These are phyloP conservation scores for Nephrotoma appendiculata DNA, from an alignment of 2,888 invertebrate genomes.

Conservation along the genomic window DNA sequence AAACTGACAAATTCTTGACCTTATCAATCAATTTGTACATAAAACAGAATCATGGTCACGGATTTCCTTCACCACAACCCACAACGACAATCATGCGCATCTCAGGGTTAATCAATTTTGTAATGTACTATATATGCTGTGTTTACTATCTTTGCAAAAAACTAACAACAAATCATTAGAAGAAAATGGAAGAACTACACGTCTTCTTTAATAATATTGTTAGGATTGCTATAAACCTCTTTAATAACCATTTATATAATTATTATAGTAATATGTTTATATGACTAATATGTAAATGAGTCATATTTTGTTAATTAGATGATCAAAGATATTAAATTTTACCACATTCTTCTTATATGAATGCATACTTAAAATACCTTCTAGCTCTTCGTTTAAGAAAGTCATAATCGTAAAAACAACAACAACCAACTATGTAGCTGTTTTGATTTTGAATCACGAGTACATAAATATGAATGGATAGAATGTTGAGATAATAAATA, in stretches of 20 bases:
- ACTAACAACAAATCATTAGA: background rate
- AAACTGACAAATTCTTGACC: no score
- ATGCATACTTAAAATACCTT: background rate
- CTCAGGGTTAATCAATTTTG: background rate
- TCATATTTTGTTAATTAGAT: background rate
- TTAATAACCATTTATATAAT: background rate
- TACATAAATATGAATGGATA: background rate
- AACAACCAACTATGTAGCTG: background rate
- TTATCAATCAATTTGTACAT: no score
- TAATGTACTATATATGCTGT: background rate
- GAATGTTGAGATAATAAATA: background rate
- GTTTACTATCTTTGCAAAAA: background rate
- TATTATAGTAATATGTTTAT: background rate
- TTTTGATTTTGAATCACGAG: background rate
- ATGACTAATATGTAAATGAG: background rate
- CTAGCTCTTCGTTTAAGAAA: background rate
- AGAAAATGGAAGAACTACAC: background rate
- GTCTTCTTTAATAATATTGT: background rate
- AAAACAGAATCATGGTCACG: background rate
- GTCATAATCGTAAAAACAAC: background rate
- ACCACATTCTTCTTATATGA: background rate
- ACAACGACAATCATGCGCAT: background rate
- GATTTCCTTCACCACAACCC: background rate
- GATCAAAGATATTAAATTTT: background rate
- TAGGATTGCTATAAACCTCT: background rate